Percentiles rank a stretch among this genome's conserved stretches.
Evolutionary conservation across 2,797 vertebrate species (phyloP).

Genomic region (Cuculus canorus): DNA sequence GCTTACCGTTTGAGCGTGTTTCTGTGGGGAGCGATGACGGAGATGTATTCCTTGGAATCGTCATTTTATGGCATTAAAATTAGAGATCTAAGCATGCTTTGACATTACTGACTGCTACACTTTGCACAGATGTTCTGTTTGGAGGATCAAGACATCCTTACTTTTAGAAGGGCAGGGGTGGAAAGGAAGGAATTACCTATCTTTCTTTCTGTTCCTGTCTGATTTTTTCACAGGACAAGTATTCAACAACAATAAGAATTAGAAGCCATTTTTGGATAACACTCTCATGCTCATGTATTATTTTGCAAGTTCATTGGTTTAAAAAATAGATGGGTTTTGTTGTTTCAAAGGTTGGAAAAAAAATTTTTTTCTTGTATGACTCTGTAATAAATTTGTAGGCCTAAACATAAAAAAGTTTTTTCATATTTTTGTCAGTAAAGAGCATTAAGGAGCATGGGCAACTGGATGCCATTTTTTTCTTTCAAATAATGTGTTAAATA

Average conservation of each 20-base stretch:
- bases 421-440: background rate
- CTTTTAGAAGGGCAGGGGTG: fast-evolving
- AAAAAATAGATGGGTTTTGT: background rate
- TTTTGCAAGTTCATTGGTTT: background rate
- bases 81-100: background rate
- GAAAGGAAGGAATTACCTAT: background rate
- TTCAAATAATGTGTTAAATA: background rate
- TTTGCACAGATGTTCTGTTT: background rate
- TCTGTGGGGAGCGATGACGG: background rate
- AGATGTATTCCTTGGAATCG: background rate
- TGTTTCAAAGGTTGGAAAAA: background rate
- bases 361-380: background rate
- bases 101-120: background rate
- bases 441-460: background rate
- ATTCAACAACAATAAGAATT: background rate
- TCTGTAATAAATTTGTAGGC: background rate
- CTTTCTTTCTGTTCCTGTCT: background rate
- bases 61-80: background rate
- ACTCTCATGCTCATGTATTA: background rate
- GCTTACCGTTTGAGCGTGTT: background rate
- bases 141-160: background rate
- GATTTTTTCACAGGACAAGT: background rate
- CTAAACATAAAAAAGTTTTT: background rate
- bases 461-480: background rate
- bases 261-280: background rate